Base-by-base conservation (phyloP, 2,888 invertebrate genomes). In the Osmoderma eremita region DNA sequence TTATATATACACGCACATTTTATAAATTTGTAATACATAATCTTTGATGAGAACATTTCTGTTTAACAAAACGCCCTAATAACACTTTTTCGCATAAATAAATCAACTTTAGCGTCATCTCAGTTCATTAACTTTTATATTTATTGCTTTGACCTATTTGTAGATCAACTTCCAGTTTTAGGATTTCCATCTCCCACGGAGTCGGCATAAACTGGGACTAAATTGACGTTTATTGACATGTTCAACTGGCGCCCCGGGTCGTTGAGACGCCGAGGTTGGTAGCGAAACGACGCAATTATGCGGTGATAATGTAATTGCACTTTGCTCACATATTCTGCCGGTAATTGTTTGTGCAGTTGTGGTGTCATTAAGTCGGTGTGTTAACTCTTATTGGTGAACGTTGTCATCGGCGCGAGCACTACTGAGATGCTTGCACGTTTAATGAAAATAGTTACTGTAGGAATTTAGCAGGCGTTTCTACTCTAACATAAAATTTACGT, bases 281-380 rank as follows among this genome's bases (percentile, higher is more conserved):
- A 51, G 50, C 20, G 24, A 51, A 51, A 51, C 30, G 50, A 13
- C 50, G 22, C 30, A 51, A 51, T 51, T 51, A 51, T 51, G 50
- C 24, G 50, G 50, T 30, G 50, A 51, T 51, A 51, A 51, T 51
- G 24, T 30, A 51, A 51, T 51, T 51, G 50, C 50, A 30, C 30
- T 24, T 20, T n/a, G 50, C 30, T 51, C 50, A 51, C 50, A 51
- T 24, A 13, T 30, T 24, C 50, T 30, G 24, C 22, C 30, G 30
- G 24, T 51, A 51, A 51, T 51, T 51, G 50, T 51, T 51, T 51
- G 50, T 51, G 50, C 24, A 22, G 24, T 13, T 51, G 6, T 5
- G 30, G 50, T 22, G 50, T 24, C 50, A 22, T 51, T 51, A 51
- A 51, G 22, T 51, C 24, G 50, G n/a, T 15, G 30, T 51, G n/a